Conservation (phyloP, 2,113 vertebrate species). For the Tichodroma muraria region DNA sequence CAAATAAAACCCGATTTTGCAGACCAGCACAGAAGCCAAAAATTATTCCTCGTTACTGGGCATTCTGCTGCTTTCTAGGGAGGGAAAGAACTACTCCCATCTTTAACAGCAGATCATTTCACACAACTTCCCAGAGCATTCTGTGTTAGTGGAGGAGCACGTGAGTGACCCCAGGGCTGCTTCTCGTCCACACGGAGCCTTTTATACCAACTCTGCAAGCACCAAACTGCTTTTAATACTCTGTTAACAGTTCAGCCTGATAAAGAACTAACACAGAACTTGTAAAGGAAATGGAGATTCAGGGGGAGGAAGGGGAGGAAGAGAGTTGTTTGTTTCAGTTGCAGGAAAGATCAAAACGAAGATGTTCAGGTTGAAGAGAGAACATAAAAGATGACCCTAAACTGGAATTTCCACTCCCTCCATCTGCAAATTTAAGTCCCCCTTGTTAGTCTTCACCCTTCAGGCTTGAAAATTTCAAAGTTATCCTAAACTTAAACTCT, state of each 20-base stretch:
- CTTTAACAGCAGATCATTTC: background rate
- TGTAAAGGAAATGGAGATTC: constrained; percentile 47
- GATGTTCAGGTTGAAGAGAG: constrained; percentile 40
- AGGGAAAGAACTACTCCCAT: background rate
- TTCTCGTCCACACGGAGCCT: background rate
- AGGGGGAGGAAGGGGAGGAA: constrained; percentile 43
- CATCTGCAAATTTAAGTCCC: background rate
- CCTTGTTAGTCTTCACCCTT: background rate
- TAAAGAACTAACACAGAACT: background rate
- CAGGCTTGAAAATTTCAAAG: background rate
- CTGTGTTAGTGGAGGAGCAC: background rate
- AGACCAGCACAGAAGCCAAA: background rate
- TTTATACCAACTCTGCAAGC: background rate
- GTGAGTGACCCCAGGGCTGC: background rate
- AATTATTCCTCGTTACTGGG: background rate
- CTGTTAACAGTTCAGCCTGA: background rate
- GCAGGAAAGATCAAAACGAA: constrained; percentile 47
- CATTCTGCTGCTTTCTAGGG: background rate
- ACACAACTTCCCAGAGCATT: background rate
- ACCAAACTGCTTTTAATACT: background rate
- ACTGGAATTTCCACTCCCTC: constrained; percentile 35
- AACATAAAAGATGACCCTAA: constrained; percentile 40
- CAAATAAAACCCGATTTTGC: background rate
- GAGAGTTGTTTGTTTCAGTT: constrained; percentile 48
- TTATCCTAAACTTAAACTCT: background rate